These are phyloP conservation scores for Amorpha juglandis DNA, from an alignment of 2,888 invertebrate genomes.

Conservation along the genomic window DNA sequence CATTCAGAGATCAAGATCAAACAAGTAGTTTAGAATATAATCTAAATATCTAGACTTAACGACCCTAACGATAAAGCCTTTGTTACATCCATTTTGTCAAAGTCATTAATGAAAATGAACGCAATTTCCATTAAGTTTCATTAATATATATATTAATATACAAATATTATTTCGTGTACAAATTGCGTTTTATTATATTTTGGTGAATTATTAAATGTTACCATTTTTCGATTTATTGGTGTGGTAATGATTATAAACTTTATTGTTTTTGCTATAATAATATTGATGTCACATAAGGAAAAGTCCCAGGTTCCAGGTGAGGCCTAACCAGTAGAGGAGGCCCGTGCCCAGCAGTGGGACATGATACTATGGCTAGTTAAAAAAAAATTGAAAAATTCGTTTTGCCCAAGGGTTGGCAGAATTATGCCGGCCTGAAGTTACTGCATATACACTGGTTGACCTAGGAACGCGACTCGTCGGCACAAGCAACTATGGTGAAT, in stretches of 20 bases:
- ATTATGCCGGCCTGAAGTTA: too few relatives aligned
- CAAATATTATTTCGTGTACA: background rate
- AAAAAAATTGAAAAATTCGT: too few relatives aligned
- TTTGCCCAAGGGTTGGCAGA: too few relatives aligned
- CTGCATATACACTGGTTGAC: too few relatives aligned
- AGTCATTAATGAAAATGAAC: conserved; percentile 9
- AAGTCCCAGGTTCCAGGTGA: too few relatives aligned
- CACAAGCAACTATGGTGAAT: too few relatives aligned
- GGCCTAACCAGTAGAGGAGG: too few relatives aligned
- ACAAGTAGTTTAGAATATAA: background rate
- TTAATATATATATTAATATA: background rate
- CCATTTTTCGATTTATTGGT: background rate
- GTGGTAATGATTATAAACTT: background rate
- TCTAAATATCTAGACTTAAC: background rate
- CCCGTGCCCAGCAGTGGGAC: too few relatives aligned
- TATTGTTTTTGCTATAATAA: too few relatives aligned
- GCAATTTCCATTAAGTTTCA: background rate
- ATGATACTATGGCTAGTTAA: too few relatives aligned
- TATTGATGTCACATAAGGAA: too few relatives aligned
- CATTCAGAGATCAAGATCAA: background rate
- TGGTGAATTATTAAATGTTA: background rate
- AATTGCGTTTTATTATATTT: background rate
- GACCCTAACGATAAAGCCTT: background rate
- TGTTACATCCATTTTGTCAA: background rate
- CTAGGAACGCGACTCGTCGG: too few relatives aligned